Evolutionary conservation across 2,888 invertebrate genomes (phyloP), one percentile per base, ranked within the genome.

Genomic region (Loripinus fragilis): DNA sequence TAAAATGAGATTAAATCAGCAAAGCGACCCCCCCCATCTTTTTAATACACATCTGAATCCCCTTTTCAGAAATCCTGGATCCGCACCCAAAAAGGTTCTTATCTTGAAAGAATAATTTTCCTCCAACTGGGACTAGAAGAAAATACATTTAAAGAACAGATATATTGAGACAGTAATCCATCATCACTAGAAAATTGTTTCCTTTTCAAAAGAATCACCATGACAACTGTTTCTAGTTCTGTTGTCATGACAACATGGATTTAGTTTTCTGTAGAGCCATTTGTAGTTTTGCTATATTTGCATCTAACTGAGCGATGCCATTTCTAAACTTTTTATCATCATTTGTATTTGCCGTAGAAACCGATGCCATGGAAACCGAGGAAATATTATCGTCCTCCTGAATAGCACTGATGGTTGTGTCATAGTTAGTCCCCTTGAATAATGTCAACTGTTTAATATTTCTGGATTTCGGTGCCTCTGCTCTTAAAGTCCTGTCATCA

Each of bases 261-360:
- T 91, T 91, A 48, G 88, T 89, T 77, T 86, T 86, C 74, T 89
- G 87, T 33, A 92, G 84, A 25, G 90, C 87, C 65, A 85, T 78
- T 71, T 91, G 91, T 5, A 91, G 75, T 55, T 86, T 86, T 2
- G 90, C 87, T 48, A 92, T 92, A 75, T 91, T 91, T 17, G 88
- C 90, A 82, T 92, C 92, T 7, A 92, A 80, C 5, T 88, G 86
- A 12, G 90, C 91, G 41, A 92, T 88, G 0, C 91, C 91, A 50
- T 87, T 87, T 68, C 88, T 76, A 76, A 92, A 92, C 15, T 86
- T 86, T 7, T 76, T 77, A 25, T 91, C 91, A 77, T 91, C 90
- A 8, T 88, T 83, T 23, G 90, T 87, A 17, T 86, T 81, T 0
- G 87, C 81, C 23, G 90, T 85, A 15, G 84, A 78, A 2, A 86